Evolutionary conservation across 2,888 invertebrate genomes (phyloP).

Genomic region (Hypomecis punctinalis): DNA sequence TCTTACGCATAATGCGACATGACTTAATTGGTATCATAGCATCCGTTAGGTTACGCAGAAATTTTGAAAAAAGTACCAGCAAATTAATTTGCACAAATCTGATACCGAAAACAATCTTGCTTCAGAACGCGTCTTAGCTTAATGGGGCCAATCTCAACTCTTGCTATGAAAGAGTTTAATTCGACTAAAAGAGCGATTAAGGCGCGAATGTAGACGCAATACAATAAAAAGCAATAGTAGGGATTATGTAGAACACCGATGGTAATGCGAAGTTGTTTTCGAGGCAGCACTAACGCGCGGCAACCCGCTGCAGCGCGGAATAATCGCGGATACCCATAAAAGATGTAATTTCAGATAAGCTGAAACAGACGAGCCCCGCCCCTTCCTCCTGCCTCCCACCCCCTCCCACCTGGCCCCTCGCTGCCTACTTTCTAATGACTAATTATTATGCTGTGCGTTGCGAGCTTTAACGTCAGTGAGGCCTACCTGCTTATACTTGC

Average conservation of each 20-base stretch:
- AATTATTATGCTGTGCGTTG: slow-evolving; percentile 85
- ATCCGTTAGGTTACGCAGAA: background rate
- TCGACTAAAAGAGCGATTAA: slow-evolving; percentile 61
- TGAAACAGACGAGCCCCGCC: slow-evolving; percentile 84
- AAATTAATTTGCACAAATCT: background rate
- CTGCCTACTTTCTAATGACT: slow-evolving; percentile 85
- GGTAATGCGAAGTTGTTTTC: slow-evolving; percentile 81
- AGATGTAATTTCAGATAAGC: slow-evolving; percentile 86
- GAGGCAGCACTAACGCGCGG: slow-evolving; percentile 79
- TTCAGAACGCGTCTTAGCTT: slow-evolving; percentile 22
- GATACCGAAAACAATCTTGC: background rate
- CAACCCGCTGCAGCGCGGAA: slow-evolving; percentile 84
- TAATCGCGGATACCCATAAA: slow-evolving; percentile 85
- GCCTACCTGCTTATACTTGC: slow-evolving; percentile 67
- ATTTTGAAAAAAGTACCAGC: slow-evolving; percentile 13
- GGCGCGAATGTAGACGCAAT: slow-evolving; percentile 70
- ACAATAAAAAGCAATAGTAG: slow-evolving; percentile 80
- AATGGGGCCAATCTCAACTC: slow-evolving; percentile 32
- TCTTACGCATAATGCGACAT: no score
- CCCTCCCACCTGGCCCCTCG: slow-evolving; percentile 59
- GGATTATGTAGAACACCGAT: slow-evolving; percentile 81
- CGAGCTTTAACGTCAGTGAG: slow-evolving; percentile 79
- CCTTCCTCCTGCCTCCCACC: slow-evolving; percentile 57
- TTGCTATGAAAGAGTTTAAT: slow-evolving; percentile 56
- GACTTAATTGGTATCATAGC: no score